phyloP scores from a whole-genome alignment of 2,797 vertebrate species.

The Lepilemur septentrionalis region DNA sequence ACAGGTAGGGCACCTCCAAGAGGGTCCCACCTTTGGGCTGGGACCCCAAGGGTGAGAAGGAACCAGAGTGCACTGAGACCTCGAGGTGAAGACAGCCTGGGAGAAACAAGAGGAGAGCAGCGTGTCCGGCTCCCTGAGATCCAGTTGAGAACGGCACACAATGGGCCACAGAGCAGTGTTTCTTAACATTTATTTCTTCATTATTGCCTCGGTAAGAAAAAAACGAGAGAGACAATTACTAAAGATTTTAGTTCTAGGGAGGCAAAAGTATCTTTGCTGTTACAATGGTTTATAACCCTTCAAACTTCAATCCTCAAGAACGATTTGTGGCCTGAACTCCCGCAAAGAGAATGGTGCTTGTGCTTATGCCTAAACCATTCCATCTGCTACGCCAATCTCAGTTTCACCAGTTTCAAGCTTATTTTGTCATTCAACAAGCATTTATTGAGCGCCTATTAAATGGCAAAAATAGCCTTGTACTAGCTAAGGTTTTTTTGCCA shows the following conservation, averaged over 20 bases:
- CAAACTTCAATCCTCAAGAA: background rate
- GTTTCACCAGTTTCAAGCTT: background rate
- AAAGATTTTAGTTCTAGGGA: background rate
- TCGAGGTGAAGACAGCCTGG: accelerated
- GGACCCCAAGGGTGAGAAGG: background rate
- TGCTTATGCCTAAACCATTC: accelerated
- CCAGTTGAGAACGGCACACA: accelerated
- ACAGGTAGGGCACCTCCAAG: no score
- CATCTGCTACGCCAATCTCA: accelerated
- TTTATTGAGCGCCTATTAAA: background rate
- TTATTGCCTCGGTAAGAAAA: background rate
- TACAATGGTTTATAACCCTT: background rate
- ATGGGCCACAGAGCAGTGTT: accelerated
- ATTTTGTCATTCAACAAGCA: background rate
- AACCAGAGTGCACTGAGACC: accelerated
- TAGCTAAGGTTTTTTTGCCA: background rate
- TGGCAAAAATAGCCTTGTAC: background rate
- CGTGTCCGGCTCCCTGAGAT: accelerated
- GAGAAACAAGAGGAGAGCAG: no score
- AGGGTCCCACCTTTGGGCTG: accelerated
- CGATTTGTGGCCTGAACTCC: background rate
- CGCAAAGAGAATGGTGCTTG: accelerated
- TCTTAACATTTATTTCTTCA: background rate
- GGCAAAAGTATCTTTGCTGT: no score
- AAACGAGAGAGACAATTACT: background rate